phyloP scores from a whole-genome alignment of 2,113 vertebrate species.

The Cynoglossus semilaevis region DNA sequence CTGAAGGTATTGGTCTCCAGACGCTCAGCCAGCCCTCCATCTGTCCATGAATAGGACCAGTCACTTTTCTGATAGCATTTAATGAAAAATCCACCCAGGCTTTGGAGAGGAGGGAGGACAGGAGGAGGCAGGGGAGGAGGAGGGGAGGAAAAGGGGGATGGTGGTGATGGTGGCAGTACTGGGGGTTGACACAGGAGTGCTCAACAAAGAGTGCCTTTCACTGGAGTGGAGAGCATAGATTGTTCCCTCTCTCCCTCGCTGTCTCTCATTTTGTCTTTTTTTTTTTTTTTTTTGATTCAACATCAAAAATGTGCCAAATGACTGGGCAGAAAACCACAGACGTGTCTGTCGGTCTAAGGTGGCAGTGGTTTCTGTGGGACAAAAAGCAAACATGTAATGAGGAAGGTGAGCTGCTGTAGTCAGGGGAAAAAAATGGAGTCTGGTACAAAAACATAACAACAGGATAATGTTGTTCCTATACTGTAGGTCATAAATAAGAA shows the following conservation, averaged over 20 bases:
- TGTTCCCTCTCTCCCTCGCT: conserved; percentile 37
- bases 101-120: conserved; percentile 19
- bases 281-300: conserved; percentile 59
- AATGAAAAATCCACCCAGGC: conserved; percentile 66
- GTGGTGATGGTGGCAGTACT: conserved; percentile 9
- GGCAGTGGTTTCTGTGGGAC: conserved; percentile 17
- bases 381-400: conserved; percentile 19
- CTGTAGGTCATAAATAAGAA: no score
- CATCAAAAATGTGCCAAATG: conserved; percentile 68
- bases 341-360: conserved; percentile 55
- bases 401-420: no score
- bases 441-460: conserved; percentile 30
- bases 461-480: no score
- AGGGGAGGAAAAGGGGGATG: conserved; percentile 27
- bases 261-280: conserved; percentile 52
- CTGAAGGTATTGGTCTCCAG: conserved; percentile 52
- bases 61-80: conserved; percentile 71
- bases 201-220: conserved; percentile 72
- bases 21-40: conserved; percentile 53
- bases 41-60: conserved; percentile 67
- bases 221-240: conserved; percentile 60
- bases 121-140: conserved; percentile 4
- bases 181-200: conserved; percentile 36
- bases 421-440: no score
- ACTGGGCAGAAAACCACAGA: conserved; percentile 55